Percentiles rank a stretch among this genome's conserved stretches.
These are phyloP conservation scores for Vulpes vulpes DNA, from an alignment of 2,113 vertebrate genomes.

Conservation along the genomic window DNA sequence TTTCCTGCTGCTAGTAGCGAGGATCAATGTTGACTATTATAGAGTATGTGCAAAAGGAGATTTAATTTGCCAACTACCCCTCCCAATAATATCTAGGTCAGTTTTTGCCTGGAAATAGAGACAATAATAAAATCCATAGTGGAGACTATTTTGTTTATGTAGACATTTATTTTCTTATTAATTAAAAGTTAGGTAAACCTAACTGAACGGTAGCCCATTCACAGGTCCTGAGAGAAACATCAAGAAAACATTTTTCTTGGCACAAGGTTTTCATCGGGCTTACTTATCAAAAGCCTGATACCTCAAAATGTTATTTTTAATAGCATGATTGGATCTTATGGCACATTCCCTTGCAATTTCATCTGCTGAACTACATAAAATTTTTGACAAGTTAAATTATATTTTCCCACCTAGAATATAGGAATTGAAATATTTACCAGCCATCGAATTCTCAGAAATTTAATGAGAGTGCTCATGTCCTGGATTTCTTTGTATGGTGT, in stretches of 20 bases:
- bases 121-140: neutral
- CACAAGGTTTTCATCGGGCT: neutral
- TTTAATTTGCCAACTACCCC: neutral
- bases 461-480: neutral
- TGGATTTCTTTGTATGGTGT: conserved; percentile 32
- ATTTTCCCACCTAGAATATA: neutral
- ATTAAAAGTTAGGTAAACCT: conserved; percentile 20
- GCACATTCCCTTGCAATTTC: neutral
- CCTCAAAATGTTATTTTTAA: conserved; percentile 47
- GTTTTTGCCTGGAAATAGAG: neutral
- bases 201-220: neutral
- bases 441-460: neutral
- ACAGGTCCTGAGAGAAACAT: neutral
- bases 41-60: neutral
- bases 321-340: neutral
- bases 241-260: neutral
- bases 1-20: neutral
- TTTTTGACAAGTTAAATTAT: conserved; percentile 38
- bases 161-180: neutral
- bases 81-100: neutral
- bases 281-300: neutral
- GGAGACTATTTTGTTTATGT: neutral
- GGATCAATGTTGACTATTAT: neutral
- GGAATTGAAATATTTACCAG: conserved; percentile 45
- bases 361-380: neutral